Evolutionary conservation across 2,888 invertebrate genomes (phyloP).

Genomic region (Amiota communis): DNA sequence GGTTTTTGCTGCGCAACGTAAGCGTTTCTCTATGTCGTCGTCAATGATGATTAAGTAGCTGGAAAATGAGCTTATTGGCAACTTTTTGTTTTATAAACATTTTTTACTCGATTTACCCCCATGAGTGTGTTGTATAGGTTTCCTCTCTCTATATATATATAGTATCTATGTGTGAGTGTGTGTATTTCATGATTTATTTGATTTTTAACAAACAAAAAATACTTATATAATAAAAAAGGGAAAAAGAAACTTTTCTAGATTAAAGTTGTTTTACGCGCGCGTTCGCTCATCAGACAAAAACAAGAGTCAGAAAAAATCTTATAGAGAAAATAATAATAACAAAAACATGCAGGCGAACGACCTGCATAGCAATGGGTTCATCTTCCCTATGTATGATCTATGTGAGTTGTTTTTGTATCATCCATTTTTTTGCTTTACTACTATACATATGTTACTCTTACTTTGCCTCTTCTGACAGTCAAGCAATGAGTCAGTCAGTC

Average conservation of each 20-base stretch:
- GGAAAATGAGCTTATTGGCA: conserved; percentile 25
- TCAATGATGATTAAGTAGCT: conserved; percentile 21
- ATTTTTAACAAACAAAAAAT: neutral
- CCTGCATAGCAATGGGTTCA: neutral
- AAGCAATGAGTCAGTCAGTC: too few relatives aligned
- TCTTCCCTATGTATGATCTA: neutral
- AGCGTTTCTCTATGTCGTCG: conserved; percentile 1
- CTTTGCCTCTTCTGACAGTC: too few relatives aligned
- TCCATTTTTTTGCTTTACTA: too few relatives aligned
- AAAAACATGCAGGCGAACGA: too few relatives aligned
- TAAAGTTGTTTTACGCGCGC: neutral
- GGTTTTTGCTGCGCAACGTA: neutral
- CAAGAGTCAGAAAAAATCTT: too few relatives aligned
- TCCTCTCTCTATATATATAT: neutral
- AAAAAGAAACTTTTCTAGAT: neutral
- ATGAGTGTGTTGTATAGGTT: neutral
- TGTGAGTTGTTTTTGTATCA: too few relatives aligned
- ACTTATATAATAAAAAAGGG: too few relatives aligned
- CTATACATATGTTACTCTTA: too few relatives aligned
- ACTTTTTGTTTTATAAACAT: neutral
- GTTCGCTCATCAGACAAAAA: too few relatives aligned
- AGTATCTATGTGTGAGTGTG: neutral
- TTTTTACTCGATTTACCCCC: neutral
- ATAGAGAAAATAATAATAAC: too few relatives aligned
- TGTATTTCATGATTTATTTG: conserved; percentile 22